Evolutionary conservation across 2,888 invertebrate genomes (phyloP).

Genomic region (Synanthedon formicaeformis): DNA sequence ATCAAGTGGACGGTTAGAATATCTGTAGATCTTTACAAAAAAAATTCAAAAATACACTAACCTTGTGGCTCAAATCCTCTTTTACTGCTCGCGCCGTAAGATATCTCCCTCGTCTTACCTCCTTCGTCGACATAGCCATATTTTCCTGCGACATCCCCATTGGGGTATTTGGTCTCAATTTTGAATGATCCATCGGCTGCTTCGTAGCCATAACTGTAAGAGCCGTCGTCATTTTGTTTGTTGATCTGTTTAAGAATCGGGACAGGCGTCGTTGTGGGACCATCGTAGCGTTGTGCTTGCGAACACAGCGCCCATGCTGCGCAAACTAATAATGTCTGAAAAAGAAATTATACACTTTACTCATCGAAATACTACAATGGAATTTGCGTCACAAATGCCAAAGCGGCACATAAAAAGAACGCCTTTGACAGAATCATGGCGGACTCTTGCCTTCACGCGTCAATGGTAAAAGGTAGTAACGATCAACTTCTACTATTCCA

Average conservation of each 20-base stretch:
- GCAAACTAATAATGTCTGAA: conserved; percentile 23
- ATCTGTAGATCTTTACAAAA: too few relatives aligned
- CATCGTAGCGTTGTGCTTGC: conserved; percentile 55
- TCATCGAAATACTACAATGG: too few relatives aligned
- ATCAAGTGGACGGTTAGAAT: too few relatives aligned
- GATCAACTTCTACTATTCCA: too few relatives aligned
- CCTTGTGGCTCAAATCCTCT: conserved; percentile 87
- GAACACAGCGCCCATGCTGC: conserved; percentile 16
- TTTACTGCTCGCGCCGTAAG: conserved; percentile 85
- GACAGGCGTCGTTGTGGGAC: conserved; percentile 78
- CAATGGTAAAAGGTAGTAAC: too few relatives aligned
- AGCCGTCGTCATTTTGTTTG: conserved; percentile 87
- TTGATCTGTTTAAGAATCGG: conserved; percentile 87
- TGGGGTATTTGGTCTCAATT: conserved; percentile 87
- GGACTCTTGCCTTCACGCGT: too few relatives aligned
- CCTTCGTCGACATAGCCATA: conserved; percentile 89
- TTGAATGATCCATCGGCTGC: conserved; percentile 88
- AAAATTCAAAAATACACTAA: too few relatives aligned
- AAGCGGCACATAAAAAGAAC: too few relatives aligned
- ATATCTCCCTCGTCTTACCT: conserved; percentile 81
- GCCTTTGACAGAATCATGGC: too few relatives aligned
- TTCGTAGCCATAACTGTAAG: conserved; percentile 90
- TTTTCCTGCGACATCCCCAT: conserved; percentile 87
- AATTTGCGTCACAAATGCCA: too few relatives aligned
- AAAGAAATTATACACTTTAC: neutral